Percentiles rank a stretch among this genome's conserved stretches.
phyloP scores from a whole-genome alignment of 2,888 invertebrate genomes.

The Xylocampa areola region DNA sequence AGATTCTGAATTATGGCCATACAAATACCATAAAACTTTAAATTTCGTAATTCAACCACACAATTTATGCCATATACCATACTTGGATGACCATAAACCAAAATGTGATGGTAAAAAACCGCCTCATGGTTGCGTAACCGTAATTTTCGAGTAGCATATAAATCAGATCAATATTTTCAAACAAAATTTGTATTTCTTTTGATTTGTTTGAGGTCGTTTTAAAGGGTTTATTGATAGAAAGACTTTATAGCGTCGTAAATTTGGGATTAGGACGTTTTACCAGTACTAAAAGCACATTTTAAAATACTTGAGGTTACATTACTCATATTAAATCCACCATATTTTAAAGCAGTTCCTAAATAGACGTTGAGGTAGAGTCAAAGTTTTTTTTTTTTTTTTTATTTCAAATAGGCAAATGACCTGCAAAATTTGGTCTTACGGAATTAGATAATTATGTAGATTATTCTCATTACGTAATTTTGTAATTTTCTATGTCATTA shows the following conservation, averaged over 20 bases:
- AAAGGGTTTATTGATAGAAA: constrained; percentile 29
- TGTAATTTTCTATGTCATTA: too few relatives aligned
- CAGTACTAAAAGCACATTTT: background rate
- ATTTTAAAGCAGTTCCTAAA: too few relatives aligned
- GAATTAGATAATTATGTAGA: too few relatives aligned
- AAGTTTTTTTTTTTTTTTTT: too few relatives aligned
- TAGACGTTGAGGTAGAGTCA: too few relatives aligned
- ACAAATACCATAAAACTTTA: constrained; percentile 44
- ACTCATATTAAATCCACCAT: too few relatives aligned
- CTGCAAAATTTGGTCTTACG: too few relatives aligned
- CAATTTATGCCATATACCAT: constrained; percentile 47
- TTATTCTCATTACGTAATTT: too few relatives aligned
- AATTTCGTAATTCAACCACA: constrained; percentile 50
- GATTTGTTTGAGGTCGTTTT: constrained; percentile 37
- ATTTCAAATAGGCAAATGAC: too few relatives aligned
- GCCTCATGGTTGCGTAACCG: constrained; percentile 42
- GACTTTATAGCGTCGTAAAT: constrained; percentile 11
- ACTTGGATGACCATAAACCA: constrained; percentile 45
- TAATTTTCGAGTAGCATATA: constrained; percentile 32
- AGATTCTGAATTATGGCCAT: constrained; percentile 46
- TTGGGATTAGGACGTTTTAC: constrained; percentile 22
- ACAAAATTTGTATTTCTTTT: constrained; percentile 25
- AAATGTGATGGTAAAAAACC: constrained; percentile 45
- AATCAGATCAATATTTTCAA: constrained; percentile 51
- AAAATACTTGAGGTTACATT: too few relatives aligned